Evolutionary conservation across 2,888 invertebrate genomes (phyloP).

Genomic region (Zonitis immaculata): DNA sequence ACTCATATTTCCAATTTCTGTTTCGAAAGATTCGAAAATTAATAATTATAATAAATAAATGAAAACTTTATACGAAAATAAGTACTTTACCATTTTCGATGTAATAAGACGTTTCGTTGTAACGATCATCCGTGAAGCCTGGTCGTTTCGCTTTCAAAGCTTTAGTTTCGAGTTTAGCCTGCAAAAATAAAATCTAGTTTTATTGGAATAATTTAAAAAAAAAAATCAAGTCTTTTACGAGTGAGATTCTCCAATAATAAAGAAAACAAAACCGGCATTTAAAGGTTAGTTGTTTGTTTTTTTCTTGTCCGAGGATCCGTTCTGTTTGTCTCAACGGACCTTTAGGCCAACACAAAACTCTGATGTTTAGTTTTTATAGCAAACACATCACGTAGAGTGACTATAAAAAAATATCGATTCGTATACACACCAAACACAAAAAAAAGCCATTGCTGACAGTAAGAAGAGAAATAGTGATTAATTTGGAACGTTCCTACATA

Average conservation of each 20-base stretch:
- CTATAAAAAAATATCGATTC: background rate
- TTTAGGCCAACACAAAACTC: background rate
- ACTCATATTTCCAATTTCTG: no score
- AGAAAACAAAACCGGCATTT: background rate
- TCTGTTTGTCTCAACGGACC: background rate
- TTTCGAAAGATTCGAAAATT: no score
- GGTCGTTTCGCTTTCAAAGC: slow-evolving; percentile 86
- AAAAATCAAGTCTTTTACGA: background rate
- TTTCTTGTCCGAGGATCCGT: background rate
- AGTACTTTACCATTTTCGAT: slow-evolving; percentile 87
- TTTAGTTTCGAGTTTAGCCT: slow-evolving; percentile 89
- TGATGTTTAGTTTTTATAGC: background rate
- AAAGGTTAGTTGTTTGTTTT: background rate
- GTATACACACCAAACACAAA: no score
- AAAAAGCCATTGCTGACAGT: background rate
- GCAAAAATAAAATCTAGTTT: no score
- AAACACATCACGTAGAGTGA: background rate
- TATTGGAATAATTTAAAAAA: background rate
- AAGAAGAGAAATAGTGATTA: background rate
- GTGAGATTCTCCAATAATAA: background rate
- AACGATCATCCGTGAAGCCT: slow-evolving; percentile 86
- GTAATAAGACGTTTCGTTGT: slow-evolving; percentile 92
- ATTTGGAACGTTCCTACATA: background rate
- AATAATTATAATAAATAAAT: no score
- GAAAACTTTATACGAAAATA: background rate